Evolutionary conservation across 1,140 invertebrate species (phyloP).

Genomic region (Cotesia typhae): DNA sequence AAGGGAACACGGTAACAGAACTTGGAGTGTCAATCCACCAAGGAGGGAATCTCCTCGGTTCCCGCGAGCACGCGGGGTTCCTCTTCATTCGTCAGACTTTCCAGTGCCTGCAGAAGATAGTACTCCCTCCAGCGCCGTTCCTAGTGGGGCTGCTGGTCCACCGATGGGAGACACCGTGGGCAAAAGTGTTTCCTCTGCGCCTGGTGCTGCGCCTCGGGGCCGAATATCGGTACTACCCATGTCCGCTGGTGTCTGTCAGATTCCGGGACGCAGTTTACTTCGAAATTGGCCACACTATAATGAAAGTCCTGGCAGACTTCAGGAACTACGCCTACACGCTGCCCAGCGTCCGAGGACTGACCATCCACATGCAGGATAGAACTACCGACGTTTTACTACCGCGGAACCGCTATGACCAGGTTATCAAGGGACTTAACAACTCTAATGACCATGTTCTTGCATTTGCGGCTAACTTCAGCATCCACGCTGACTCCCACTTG

Average conservation of each 20-base stretch:
- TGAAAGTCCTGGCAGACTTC: constrained; percentile 89
- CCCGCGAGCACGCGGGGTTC: constrained; percentile 86
- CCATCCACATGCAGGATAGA: constrained; percentile 86
- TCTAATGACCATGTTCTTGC: constrained; percentile 88
- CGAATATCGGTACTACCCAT: constrained; percentile 89
- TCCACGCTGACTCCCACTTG: constrained; percentile 84
- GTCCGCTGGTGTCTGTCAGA: constrained; percentile 83
- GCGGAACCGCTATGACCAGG: constrained; percentile 83
- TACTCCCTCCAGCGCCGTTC: constrained; percentile 79
- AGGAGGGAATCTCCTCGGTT: constrained; percentile 74
- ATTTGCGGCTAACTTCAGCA: constrained; percentile 83
- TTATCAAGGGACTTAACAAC: constrained; percentile 83
- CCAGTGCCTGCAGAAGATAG: constrained; percentile 83
- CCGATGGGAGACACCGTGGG: constrained; percentile 88
- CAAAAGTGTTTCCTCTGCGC: constrained; percentile 83
- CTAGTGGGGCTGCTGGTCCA: constrained; percentile 85
- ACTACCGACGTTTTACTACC: constrained; percentile 83
- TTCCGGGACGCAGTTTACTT: constrained; percentile 84
- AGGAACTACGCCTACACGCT: constrained; percentile 87
- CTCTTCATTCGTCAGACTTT: constrained; percentile 84
- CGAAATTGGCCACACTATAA: constrained; percentile 91
- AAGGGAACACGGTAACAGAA: constrained; percentile 78
- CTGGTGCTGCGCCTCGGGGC: constrained; percentile 83
- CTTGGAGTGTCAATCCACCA: constrained; percentile 75
- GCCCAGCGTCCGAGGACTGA: constrained; percentile 79